These are phyloP conservation scores for Zhengitettix transpicula DNA, from an alignment of 2,888 invertebrate species.

Conservation along the genomic window DNA sequence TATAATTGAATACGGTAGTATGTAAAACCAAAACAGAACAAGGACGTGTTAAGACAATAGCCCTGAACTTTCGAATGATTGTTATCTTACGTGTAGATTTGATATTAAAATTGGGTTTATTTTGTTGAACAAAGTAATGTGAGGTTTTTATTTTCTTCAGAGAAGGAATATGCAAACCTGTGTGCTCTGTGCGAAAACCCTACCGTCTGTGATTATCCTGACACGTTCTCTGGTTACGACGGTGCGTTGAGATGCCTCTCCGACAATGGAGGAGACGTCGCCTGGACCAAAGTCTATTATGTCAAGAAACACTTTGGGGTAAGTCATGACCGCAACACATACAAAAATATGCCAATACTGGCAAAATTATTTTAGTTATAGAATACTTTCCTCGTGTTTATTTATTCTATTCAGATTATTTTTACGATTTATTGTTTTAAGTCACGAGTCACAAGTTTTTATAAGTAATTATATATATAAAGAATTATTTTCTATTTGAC, in stretches of 20 bases:
- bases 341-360: no score
- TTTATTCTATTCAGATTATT: no score
- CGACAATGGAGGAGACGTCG: conserved; percentile 67
- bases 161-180: conserved; percentile 57
- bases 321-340: conserved; percentile 19
- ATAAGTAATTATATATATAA: no score
- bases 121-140: not conserved
- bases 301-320: conserved; percentile 66
- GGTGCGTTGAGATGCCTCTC: conserved; percentile 71
- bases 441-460: no score
- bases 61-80: not conserved
- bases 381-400: no score
- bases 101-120: not conserved
- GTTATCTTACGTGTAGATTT: not conserved
- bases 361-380: no score
- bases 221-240: conserved; percentile 70
- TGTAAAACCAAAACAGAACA: not conserved
- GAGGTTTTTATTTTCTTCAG: not conserved
- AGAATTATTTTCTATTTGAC: no score
- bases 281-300: conserved; percentile 69
- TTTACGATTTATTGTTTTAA: no score
- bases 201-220: conserved; percentile 60
- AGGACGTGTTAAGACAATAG: not conserved
- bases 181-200: conserved; percentile 66
- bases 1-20: no score